Base-by-base conservation (phyloP, 1,140 invertebrate species). In the Bombyx mandarina region DNA sequence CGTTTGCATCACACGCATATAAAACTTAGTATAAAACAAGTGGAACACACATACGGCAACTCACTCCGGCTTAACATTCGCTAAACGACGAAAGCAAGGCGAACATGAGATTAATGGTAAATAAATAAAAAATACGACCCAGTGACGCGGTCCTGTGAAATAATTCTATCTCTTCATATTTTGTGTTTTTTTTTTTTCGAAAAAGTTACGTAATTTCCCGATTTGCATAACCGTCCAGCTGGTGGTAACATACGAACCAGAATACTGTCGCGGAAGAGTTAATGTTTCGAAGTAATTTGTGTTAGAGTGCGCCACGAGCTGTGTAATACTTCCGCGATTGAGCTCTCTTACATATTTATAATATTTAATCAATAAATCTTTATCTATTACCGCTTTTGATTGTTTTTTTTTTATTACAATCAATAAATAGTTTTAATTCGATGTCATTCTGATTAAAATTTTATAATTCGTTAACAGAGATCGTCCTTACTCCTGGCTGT, bases 401-500 rank as follows among this genome's bases (percentile, higher is more conserved):
- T 35, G 2, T 35, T 35, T 35, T 35, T 35, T 35, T 35, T 35
- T 5, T 35, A 35, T 35, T 35, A 35, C 26, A 5, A 35, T 35
- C 26, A 35, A 3, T 0, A 35, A 35, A 35, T 35, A 35, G 2
- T 35, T 35, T 3, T 35, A 35, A 5, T 35, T 3, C 2, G 2
- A 35, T 35, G 26, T 35, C 4, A 5, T 18, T 49, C 6, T 49
- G n/a, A 7, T 49, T 49, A 46, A 18, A 52, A 45, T 56, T 46
- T 69, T 61, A 50, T 65, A 56, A 61, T 60, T 72, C 71, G 42
- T 67, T 75, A 59, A 10, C 83, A 89, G 88, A 83, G 79, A 65
- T 79, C 80, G 75, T 72, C 77, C 77, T 76, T 88, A 60, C 73
- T 89, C 82, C 69, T 86, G 79, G 85, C 84, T 83, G 85, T 86